Evolutionary conservation across 2,797 vertebrate species (phyloP).

Genomic region (Enteromius mattozi): DNA sequence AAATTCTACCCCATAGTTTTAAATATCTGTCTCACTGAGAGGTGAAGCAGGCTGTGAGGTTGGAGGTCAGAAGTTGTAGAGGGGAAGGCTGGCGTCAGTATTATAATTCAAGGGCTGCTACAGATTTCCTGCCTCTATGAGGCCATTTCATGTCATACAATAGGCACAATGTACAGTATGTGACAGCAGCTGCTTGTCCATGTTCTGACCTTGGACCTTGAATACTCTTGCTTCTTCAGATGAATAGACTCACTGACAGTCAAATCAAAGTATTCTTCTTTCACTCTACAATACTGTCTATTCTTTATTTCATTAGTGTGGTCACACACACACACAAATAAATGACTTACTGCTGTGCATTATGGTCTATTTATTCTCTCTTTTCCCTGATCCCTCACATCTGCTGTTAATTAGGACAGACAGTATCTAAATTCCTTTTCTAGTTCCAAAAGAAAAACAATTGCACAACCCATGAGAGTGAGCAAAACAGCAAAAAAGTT

Average conservation of each 20-base stretch:
- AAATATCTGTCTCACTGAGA: conserved; percentile 2
- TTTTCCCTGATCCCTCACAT: conserved; percentile 52
- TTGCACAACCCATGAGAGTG: background rate
- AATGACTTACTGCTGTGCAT: conserved; percentile 6
- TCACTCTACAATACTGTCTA: background rate
- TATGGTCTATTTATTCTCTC: background rate
- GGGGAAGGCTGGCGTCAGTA: background rate
- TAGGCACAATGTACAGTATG: conserved; percentile 14
- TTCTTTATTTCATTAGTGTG: conserved; percentile 11
- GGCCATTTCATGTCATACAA: conserved; percentile 12
- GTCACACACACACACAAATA: background rate
- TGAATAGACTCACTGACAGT: conserved; percentile 20
- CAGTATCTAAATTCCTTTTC: background rate
- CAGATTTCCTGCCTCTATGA: background rate
- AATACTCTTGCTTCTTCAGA: background rate
- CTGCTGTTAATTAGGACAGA: conserved; percentile 68
- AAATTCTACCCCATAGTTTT: background rate
- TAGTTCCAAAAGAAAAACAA: conserved; percentile 19
- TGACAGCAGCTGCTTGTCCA: conserved; percentile 1
- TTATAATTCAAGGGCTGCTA: background rate
- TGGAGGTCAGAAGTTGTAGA: background rate
- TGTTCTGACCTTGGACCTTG: conserved; percentile 26
- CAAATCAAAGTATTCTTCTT: conserved; percentile 8
- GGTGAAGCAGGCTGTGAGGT: conserved; percentile 1
- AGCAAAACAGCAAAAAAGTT: background rate